Base-by-base conservation (phyloP, 2,797 vertebrate genomes). In the Sarcophilus harrisii region DNA sequence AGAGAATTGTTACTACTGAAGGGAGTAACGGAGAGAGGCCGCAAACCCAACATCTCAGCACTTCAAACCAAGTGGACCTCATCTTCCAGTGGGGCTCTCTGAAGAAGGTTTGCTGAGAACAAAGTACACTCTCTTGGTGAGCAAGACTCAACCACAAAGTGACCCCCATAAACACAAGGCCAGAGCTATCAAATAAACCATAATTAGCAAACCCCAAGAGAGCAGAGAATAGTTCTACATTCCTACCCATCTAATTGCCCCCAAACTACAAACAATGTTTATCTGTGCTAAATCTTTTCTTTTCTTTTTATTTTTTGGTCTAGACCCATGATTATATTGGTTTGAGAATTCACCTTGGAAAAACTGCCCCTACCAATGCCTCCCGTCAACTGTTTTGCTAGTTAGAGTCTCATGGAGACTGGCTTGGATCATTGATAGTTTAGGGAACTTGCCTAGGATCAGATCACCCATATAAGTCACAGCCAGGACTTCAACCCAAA, bases 151-250 rank as follows among this genome's bases (percentile, higher is more conserved):
- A 4, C 91, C 92, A 18, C 38, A 57, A 94, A 91, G 60, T 6
- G 57, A 96, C 38, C 92, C 92, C 81, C 1, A 11, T 18, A 30
- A 58, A 87, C 59, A 27, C 0, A 1, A 1, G 58, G 57, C 73
- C 73, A 29, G 28, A 4, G 57, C 57, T 32, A 0, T 9, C 6
- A 2, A n/a, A 91, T 27, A 32, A 66, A 28, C 27, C 0, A 0
- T 59, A 16, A 16, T 30, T 4, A 54, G 24, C 94, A 91, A 87
- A 38, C 62, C 52, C 18, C 21, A 4, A 24, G 30, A 32, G 58
- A 0, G 0, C 16, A 14, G 29, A 1, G 1, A 1, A 8, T 24
- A 28, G 10, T 9, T 92, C 18, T 27, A 4, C 59, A 21, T 29
- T 30, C n/a, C 57, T 9, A 0, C 45, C 59, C 92, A 30, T 66